Evolutionary conservation across 35 echinoderm and acorn worm genomes (phyloP).

Genomic region (Antedon bifida): DNA sequence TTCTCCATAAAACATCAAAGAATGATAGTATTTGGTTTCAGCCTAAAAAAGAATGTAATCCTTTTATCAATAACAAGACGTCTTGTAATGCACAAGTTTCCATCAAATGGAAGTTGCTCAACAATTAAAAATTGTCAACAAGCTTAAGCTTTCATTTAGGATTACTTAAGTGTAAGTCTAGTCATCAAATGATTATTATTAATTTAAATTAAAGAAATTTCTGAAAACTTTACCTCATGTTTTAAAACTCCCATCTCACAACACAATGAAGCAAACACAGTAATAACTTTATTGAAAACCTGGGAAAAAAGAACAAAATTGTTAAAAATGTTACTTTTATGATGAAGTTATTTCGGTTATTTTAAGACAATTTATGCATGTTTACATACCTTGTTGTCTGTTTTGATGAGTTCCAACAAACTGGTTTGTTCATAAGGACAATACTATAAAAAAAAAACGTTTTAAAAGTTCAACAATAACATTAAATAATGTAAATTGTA

Average conservation of each 20-base stretch:
- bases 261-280: slow-evolving; percentile 89
- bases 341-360: too few species aligned
- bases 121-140: too few species aligned
- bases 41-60: slow-evolving; percentile 52
- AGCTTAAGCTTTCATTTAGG: too few species aligned
- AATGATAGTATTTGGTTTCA: slow-evolving; percentile 66
- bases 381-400: slow-evolving; percentile 80
- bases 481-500: background rate
- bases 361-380: too few species aligned
- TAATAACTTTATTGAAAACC: slow-evolving; percentile 98
- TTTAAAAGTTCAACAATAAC: background rate
- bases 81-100: too few species aligned
- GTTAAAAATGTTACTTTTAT: too few species aligned
- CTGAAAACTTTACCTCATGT: slow-evolving; percentile 97
- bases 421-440: slow-evolving; percentile 92
- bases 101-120: too few species aligned
- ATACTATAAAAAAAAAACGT: slow-evolving; percentile 28
- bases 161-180: too few species aligned
- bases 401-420: slow-evolving; percentile 88
- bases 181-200: too few species aligned
- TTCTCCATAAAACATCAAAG: slow-evolving; percentile 91
- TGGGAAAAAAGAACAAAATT: slow-evolving; percentile 12
- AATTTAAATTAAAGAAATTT: too few species aligned
- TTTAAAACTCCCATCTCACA: slow-evolving; percentile 81
- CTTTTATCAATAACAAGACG: background rate